phyloP scores from a whole-genome alignment of 2,113 vertebrate genomes.

The Tachuris rubrigastra region DNA sequence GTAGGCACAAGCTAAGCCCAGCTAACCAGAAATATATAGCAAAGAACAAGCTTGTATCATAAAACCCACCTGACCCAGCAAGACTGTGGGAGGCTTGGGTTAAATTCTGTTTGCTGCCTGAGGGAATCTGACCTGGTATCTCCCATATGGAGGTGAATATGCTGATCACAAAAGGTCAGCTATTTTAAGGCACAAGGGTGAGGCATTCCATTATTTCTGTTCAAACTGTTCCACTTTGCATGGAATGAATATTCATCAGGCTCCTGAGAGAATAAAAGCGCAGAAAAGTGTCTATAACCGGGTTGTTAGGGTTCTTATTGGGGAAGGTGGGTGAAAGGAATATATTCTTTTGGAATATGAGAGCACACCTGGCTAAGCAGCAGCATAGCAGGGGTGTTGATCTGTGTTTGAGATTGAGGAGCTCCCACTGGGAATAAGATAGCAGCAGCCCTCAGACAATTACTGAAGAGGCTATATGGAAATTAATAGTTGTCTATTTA shows the following conservation, averaged over 20 bases:
- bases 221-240: constrained; percentile 17
- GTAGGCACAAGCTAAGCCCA: background rate
- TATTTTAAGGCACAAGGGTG: constrained; percentile 38
- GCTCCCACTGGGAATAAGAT: background rate
- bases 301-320: background rate
- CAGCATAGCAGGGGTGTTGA: background rate
- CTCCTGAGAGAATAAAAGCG: background rate
- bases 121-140: background rate
- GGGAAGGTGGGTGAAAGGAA: background rate
- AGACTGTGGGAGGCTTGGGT: background rate
- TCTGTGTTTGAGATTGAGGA: background rate
- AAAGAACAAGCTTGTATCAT: background rate
- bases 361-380: background rate
- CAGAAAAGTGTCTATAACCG: background rate
- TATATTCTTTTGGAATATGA: background rate
- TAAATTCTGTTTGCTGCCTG: background rate
- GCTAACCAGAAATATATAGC: background rate
- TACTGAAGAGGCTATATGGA: background rate
- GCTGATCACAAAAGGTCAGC: background rate
- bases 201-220: constrained; percentile 15
- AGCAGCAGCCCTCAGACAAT: background rate
- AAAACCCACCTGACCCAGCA: background rate
- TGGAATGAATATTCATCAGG: constrained; percentile 46
- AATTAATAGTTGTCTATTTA: background rate
- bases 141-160: background rate